Evolutionary conservation across 2,888 invertebrate species (phyloP), one percentile per base, ranked within the genome.

Genomic region (Cheilosia vulpina): DNA sequence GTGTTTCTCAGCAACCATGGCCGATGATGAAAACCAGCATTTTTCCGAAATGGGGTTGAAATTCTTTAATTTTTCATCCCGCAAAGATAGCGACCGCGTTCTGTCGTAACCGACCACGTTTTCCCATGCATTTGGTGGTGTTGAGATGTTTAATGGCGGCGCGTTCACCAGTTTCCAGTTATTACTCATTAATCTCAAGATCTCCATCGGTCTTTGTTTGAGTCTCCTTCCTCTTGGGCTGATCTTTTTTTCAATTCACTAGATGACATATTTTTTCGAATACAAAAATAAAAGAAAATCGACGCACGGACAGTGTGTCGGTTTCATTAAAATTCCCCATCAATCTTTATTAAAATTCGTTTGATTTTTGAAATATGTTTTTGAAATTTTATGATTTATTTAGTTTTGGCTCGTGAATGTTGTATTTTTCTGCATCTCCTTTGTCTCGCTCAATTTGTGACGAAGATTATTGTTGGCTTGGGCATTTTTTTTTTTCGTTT

Each of bases 341-440:
- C 79, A 68, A 73, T 83, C 72, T 83, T 73, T 63, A 78, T 71
- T 62, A 73, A 66, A 66, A 68, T 65, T 31, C 38, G 55, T 62
- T 55, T 60, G 24, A 24, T 71, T 60, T 68, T 15, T 24, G 2
- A 24, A 57, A 7, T 21, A 65, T 71, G 55, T 17, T 62, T 62
- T 55, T 43, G 13, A 53, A 41, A 65, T 50, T 55, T 52, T 45
- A 53, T 65, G 81, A 71, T 69, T 79, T 73, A 79, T 72, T 65
- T 27, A 50, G 31, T 52, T 34, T 58, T 53, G 38, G 52, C 19
- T 41, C 17, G 50, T 24, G 31, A 21, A 41, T 34, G 17, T 21
- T 73, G 60, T 41, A 19, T 31, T 50, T 41, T 21, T 80, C 6
- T 15, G 19, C 34, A 38, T 47, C 17, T 24, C 19, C 34, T 52